Evolutionary conservation across 2,113 vertebrate species (phyloP), one percentile per base, ranked within the genome.

Genomic region (Atrichornis clamosus): DNA sequence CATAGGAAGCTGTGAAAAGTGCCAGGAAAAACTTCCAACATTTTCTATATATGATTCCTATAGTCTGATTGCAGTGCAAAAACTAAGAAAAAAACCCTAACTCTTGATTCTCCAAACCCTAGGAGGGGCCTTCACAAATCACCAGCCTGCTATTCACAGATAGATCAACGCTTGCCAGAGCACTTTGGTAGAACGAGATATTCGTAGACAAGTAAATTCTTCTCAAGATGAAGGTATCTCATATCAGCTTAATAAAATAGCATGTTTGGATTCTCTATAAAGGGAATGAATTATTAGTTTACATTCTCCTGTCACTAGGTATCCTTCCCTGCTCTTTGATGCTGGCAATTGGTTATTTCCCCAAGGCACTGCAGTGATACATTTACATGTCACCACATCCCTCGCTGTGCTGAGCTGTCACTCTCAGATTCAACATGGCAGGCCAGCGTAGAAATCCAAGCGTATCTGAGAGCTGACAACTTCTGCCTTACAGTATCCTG

Each of bases 261-360:
- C 47, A 77, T 91, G 90, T 94, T 97, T 95, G 84, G 77, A 91
- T 93, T 92, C 76, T 80, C 77, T 87, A 83, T 78, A 96, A 96
- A 97, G 91, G 52, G 95, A 97, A 97, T 97, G 76, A 89, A 87
- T 95, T 96, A 96, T 95, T 87, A 97, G 95, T 95, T 97, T 96
- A 84, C 77, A 75, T 81, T 94, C 75, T 84, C 24, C 87, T 95
- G 92, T 95, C 95, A 96, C 72, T 84, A 79, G 73, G 72, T 83
- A 75, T 92, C 80, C 84, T 75, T 81, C 67, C 59, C 41, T 55
- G 69, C 53, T 94, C 81, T 97, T 96, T 97, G 94, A 97, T 96
- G 87, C 63, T 89, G 68, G 91, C 88, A 94, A 94, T 93, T 78
- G 92, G 86, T 94, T 87, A 90, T 95, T 93, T 96, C 94, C 93